Percentiles rank a stretch among this genome's conserved stretches.
phyloP scores from a whole-genome alignment of 2,797 vertebrate species.

The Chiloscyllium punctatum region DNA sequence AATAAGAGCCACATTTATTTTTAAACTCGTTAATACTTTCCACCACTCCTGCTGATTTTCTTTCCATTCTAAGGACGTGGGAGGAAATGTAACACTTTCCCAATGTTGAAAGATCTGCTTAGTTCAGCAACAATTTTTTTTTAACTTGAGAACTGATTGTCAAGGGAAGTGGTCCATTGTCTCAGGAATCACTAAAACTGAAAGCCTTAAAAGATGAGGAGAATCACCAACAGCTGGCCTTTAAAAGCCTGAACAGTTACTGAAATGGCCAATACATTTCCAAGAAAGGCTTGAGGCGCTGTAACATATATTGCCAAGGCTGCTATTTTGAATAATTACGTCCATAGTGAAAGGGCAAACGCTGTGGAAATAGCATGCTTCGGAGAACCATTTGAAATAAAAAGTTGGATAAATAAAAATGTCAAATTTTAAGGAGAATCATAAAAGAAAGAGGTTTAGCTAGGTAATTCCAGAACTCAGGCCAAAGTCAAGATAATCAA shows the following conservation, averaged over 20 bases:
- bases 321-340: background rate
- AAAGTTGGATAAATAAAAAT: background rate
- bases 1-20: background rate
- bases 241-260: background rate
- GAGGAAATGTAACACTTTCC: background rate
- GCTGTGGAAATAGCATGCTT: background rate
- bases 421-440: background rate
- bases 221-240: background rate
- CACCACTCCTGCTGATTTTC: background rate
- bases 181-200: background rate
- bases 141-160: background rate
- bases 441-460: background rate
- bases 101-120: background rate
- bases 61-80: background rate
- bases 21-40: background rate
- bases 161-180: background rate
- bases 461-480: background rate
- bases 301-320: background rate
- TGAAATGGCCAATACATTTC: background rate
- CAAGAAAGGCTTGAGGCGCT: background rate
- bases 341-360: background rate
- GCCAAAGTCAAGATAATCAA: background rate
- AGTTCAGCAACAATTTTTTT: background rate
- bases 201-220: background rate
- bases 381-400: background rate